phyloP scores from a whole-genome alignment of 2,113 vertebrate species.

The Nycticorax nycticorax region DNA sequence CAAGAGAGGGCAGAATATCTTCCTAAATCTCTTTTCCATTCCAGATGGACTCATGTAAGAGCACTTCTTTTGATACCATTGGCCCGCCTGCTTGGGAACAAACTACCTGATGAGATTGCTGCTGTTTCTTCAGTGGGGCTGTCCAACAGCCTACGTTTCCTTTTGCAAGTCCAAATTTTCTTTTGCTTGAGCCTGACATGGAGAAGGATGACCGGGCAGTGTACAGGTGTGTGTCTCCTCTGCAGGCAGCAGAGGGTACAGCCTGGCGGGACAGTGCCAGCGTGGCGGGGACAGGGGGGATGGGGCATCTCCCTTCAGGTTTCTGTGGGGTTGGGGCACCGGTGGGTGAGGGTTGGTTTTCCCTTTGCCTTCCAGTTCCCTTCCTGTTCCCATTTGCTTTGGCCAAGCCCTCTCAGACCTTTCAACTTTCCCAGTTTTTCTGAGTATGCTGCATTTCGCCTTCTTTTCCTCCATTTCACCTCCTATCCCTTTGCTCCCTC shows the following conservation, averaged over 20 bases:
- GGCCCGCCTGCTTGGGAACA: not conserved
- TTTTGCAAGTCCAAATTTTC: not conserved
- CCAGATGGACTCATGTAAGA: not conserved
- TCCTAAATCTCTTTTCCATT: not conserved
- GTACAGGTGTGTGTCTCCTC: not conserved
- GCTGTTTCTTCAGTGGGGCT: not conserved
- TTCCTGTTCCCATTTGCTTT: not conserved
- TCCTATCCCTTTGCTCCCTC: not conserved
- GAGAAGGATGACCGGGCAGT: not conserved
- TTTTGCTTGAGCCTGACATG: not conserved
- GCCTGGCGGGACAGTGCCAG: not conserved
- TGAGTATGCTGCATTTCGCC: not conserved
- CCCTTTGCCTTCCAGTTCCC: not conserved
- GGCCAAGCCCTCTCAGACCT: not conserved
- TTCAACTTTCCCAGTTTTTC: not conserved
- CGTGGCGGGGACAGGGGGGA: not conserved
- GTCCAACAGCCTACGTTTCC: not conserved
- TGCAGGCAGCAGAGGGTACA: accelerated
- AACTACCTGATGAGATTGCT: not conserved
- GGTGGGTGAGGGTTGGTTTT: not conserved
- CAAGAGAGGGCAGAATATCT: not conserved
- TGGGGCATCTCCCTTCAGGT: not conserved
- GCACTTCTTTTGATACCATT: not conserved
- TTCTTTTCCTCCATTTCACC: not conserved
- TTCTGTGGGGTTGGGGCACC: not conserved